These are phyloP conservation scores for Raja brachyura DNA, from an alignment of 2,113 vertebrate genomes.

Conservation along the genomic window DNA sequence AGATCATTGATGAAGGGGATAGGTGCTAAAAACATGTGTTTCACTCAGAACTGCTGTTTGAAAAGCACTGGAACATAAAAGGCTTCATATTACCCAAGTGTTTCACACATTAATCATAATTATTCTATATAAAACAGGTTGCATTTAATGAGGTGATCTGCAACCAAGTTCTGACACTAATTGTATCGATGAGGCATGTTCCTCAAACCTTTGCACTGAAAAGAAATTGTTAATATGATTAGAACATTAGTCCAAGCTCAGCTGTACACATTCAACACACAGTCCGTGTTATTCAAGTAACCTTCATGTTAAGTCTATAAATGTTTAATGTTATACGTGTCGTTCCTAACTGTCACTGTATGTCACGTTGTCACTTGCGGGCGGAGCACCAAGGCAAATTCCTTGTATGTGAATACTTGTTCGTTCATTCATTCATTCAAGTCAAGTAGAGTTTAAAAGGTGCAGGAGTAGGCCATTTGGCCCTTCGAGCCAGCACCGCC, in stretches of 20 bases:
- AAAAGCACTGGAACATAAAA: background rate
- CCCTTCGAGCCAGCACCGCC: too few species aligned
- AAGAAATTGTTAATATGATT: background rate
- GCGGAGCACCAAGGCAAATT: too few species aligned
- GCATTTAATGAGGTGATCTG: constrained; percentile 4
- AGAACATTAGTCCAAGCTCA: background rate
- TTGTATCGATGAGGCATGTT: background rate
- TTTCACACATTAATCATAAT: background rate
- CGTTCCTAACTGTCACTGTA: too few species aligned
- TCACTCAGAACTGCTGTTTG: background rate
- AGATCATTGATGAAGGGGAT: too few species aligned
- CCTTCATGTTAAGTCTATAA: background rate
- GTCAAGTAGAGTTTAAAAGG: too few species aligned
- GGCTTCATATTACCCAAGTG: background rate
- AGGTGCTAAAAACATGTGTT: background rate
- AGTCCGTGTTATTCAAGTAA: background rate
- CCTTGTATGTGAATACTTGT: too few species aligned
- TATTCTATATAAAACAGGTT: background rate
- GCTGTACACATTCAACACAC: background rate
- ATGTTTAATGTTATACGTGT: too few species aligned
- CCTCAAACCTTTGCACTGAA: background rate
- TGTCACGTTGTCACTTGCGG: too few species aligned
- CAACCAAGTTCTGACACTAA: background rate
- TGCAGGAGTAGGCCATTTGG: too few species aligned
- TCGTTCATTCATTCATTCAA: too few species aligned